These are phyloP conservation scores for Chlorodrepanis virens DNA, from an alignment of 2,113 vertebrate species.

Conservation along the genomic window DNA sequence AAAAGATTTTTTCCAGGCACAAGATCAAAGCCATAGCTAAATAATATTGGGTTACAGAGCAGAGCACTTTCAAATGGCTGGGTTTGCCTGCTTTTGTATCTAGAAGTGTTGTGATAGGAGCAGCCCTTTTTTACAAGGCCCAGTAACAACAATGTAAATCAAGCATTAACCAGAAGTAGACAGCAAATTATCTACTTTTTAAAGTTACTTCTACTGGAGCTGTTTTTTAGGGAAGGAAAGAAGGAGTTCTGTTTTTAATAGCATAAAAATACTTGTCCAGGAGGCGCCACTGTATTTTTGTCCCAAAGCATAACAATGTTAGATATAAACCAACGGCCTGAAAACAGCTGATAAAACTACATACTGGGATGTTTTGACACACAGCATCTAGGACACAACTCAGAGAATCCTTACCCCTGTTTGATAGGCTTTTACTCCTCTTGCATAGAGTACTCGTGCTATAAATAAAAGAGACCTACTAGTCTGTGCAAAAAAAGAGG, in stretches of 20 bases:
- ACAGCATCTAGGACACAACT: neutral
- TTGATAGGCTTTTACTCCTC: neutral
- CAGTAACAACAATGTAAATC: slow-evolving; percentile 48
- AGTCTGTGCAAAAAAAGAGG: neutral
- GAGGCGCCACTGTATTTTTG: slow-evolving; percentile 52
- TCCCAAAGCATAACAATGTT: slow-evolving; percentile 43
- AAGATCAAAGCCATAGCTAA: slow-evolving; percentile 68
- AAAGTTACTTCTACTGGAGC: neutral
- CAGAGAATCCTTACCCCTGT: neutral
- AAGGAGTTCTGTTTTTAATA: slow-evolving; percentile 45
- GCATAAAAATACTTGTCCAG: slow-evolving; percentile 31
- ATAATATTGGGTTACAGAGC: slow-evolving; percentile 50
- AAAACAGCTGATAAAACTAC: slow-evolving; percentile 8
- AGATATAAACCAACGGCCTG: slow-evolving; percentile 43
- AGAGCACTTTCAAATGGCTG: slow-evolving; percentile 42
- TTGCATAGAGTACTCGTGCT: neutral
- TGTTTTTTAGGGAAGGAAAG: slow-evolving; percentile 14
- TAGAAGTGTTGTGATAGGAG: slow-evolving; percentile 61
- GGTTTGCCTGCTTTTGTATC: slow-evolving; percentile 52
- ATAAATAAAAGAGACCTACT: neutral
- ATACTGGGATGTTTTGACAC: neutral
- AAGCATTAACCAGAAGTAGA: slow-evolving; percentile 56
- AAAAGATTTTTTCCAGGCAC: slow-evolving; percentile 55
- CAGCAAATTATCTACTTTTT: slow-evolving; percentile 43
- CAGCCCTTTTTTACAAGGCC: slow-evolving; percentile 30